Percentiles rank a stretch among this genome's conserved stretches.
Evolutionary conservation across 2,888 invertebrate genomes (phyloP).

Genomic region (Hirudinaria manillensis): DNA sequence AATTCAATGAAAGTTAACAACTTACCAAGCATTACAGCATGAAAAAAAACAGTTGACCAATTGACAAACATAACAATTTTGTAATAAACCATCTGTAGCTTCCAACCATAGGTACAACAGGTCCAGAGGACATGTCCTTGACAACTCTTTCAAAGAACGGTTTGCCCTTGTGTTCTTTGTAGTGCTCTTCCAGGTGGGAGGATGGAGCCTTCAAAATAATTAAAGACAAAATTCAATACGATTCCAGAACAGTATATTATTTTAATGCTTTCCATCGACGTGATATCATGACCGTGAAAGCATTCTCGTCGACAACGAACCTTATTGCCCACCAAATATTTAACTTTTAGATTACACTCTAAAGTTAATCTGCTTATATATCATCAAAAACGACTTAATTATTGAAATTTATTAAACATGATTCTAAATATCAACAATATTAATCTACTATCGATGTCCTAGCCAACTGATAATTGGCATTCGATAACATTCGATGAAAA

Average conservation of each 20-base stretch:
- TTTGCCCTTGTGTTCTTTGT: slow-evolving; percentile 77
- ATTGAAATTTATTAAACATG: background rate
- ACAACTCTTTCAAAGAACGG: slow-evolving; percentile 92
- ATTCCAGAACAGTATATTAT: too few relatives aligned
- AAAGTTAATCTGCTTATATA: background rate
- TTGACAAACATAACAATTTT: background rate
- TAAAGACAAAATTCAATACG: background rate
- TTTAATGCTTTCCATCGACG: too few relatives aligned
- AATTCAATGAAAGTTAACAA: background rate
- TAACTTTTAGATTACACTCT: background rate
- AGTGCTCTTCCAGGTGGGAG: slow-evolving; percentile 73
- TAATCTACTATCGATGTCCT: too few relatives aligned
- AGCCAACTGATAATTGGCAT: background rate
- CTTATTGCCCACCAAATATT: too few relatives aligned
- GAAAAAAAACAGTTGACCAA: background rate
- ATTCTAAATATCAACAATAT: too few relatives aligned
- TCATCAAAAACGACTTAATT: background rate
- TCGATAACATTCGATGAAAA: background rate
- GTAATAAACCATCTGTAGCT: background rate
- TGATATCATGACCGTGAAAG: too few relatives aligned
- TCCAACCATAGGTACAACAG: slow-evolving; percentile 64
- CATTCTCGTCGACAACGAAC: too few relatives aligned
- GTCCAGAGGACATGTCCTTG: slow-evolving; percentile 84
- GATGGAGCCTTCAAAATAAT: background rate
- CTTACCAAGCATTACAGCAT: background rate